A percentile compares a stretch with the other conserved stretches of the same genome.
These are phyloP conservation scores for Eudyptes chrysolophus DNA, from an alignment of 2,113 vertebrate genomes.

Conservation along the genomic window DNA sequence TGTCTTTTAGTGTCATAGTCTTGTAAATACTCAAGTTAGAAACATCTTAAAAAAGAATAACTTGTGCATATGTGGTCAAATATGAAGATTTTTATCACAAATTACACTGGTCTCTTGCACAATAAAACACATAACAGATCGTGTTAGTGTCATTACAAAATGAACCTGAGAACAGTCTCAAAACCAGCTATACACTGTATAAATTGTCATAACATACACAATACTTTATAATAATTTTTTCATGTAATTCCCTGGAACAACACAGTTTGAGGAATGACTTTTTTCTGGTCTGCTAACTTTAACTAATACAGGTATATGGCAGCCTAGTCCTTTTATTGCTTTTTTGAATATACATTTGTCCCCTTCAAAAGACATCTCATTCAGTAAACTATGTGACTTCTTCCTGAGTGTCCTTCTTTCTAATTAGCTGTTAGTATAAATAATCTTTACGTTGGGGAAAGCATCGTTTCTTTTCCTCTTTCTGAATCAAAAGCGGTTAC, in stretches of 20 bases:
- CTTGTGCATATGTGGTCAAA: neutral
- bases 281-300: neutral
- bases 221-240: neutral
- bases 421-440: neutral
- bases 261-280: neutral
- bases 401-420: neutral
- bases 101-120: neutral
- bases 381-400: neutral
- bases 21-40: neutral
- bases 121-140: neutral
- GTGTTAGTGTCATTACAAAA: neutral
- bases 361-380: neutral
- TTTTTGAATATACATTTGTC: neutral
- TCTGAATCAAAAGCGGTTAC: neutral
- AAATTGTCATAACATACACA: neutral
- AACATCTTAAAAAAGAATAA: neutral
- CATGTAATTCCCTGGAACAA: neutral
- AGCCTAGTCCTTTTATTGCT: neutral
- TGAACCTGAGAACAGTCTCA: neutral
- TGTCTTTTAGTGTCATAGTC: neutral
- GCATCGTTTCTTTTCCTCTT: neutral
- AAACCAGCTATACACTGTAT: neutral
- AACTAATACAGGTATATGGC: neutral
- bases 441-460: neutral
- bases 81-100: neutral